A percentile compares a stretch with the other conserved stretches of the same genome.
phyloP scores from a whole-genome alignment of 2,888 invertebrate species.

The Calephelis perditalis region DNA sequence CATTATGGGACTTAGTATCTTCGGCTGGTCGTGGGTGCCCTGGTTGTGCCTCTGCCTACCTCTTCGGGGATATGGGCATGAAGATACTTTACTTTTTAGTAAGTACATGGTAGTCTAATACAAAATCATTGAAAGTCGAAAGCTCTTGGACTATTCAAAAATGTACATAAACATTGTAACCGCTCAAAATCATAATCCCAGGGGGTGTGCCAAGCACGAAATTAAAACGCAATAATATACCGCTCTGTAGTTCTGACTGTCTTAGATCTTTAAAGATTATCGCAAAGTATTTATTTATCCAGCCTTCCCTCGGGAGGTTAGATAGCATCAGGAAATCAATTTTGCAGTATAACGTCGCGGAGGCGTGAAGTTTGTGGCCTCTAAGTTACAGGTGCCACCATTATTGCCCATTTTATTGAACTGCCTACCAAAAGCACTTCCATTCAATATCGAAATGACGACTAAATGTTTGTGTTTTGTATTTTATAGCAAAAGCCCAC shows the following conservation, averaged over 20 bases:
- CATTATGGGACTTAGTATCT: too few relatives aligned
- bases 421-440: constrained; percentile 32
- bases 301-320: constrained; percentile 65
- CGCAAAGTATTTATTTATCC: constrained; percentile 76
- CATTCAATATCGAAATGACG: constrained; percentile 27
- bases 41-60: too few relatives aligned
- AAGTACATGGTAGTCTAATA: too few relatives aligned
- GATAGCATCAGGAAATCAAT: constrained; percentile 76
- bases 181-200: constrained; percentile 60
- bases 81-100: too few relatives aligned
- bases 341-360: constrained; percentile 67
- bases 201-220: constrained; percentile 62
- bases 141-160: constrained; percentile 4
- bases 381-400: constrained; percentile 56
- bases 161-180: constrained; percentile 65
- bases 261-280: constrained; percentile 69
- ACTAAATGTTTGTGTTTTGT: too few relatives aligned
- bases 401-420: constrained; percentile 45
- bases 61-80: too few relatives aligned
- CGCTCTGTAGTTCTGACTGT: constrained; percentile 67
- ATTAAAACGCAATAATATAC: constrained; percentile 76
- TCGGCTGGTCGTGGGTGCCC: too few relatives aligned
- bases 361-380: constrained; percentile 63
- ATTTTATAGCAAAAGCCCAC: too few relatives aligned
- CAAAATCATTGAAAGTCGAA: not conserved